Base-by-base conservation (phyloP, 2,888 invertebrate genomes). In the Rhyacophila evoluta region DNA sequence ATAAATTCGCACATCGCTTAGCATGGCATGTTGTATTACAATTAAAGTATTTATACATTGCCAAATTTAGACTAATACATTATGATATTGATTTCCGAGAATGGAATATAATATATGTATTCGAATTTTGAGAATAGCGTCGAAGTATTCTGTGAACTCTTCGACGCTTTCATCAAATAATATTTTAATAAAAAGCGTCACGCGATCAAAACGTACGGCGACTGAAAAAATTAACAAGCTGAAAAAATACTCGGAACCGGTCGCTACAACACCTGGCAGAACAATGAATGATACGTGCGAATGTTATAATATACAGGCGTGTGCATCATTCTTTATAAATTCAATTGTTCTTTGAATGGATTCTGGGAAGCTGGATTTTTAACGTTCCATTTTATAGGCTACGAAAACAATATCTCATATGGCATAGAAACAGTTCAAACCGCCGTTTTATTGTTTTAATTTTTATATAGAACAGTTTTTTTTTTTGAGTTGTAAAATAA, bases 241-340 rank as follows among this genome's bases (percentile, higher is more conserved):
- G 55, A 55, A 55, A 55, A 41, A 55, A 55, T 55, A 55, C 55
- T 55, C 19, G 55, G 55, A 55, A 55, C 10, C 25, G 29, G 29
- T 33, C 25, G 12, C 19, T 8, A 55, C 55, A 25, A 15, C 55
- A 55, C 15, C 55, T 55, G 55, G 55, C 25, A 19, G 55, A 55
- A 55, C 19, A 55, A 25, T 55, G 55, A 55, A 55, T 33, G n/a
- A n/a, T n/a, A n/a, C 19, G 55, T 55, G 55, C 19, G 55, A 55
- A 55, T 55, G 55, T 10, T 19, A 55, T 55, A 41, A 41, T 15
- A 41, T 41, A 55, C 10, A 39, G 4, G 6, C 6, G 6, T n/a
- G 6, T 39, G 19, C 6, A 55, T 25, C 19, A 19, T 55, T 55
- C 55, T 10, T 55, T 19, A 19, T 15, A 55, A 55, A 55, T 55